A percentile compares a stretch with the other conserved stretches of the same genome.
Evolutionary conservation across 2,113 vertebrate genomes (phyloP).

Genomic region (Electrona antarctica): DNA sequence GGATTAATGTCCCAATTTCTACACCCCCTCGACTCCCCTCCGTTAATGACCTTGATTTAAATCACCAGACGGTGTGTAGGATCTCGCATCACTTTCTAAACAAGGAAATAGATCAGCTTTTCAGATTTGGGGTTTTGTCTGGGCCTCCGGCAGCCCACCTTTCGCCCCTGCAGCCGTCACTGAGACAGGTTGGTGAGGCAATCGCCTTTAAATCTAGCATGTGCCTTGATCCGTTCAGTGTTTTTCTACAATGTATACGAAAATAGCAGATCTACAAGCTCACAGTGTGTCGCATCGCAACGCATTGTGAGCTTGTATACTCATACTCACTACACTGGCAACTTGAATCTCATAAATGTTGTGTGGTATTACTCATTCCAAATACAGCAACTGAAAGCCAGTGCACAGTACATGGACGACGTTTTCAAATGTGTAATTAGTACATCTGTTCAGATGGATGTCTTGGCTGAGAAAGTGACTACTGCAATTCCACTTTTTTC

Average conservation of each 20-base stretch:
- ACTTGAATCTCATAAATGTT: background rate
- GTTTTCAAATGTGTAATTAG: background rate
- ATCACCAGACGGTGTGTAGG: conserved; percentile 66
- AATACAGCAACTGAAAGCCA: background rate
- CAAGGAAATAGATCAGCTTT: conserved; percentile 66
- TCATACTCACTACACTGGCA: background rate
- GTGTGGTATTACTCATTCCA: background rate
- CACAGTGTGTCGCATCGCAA: background rate
- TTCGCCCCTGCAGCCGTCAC: conserved; percentile 50
- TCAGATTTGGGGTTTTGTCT: conserved; percentile 57
- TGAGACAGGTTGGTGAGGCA: conserved; percentile 35
- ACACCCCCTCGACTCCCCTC: conserved; percentile 64
- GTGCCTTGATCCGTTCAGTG: conserved; percentile 67
- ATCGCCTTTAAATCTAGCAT: conserved; percentile 51
- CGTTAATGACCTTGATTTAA: conserved; percentile 80
- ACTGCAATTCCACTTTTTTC: too few relatives aligned
- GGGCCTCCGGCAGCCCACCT: conserved; percentile 35
- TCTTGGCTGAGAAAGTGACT: background rate
- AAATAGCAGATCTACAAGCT: background rate
- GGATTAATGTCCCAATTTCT: conserved; percentile 74
- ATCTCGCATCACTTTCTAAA: conserved; percentile 59
- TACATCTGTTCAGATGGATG: background rate
- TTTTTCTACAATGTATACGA: conserved; percentile 38
- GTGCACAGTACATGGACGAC: conserved; percentile 32
- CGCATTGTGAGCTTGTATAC: background rate